Conservation (phyloP, 2,113 vertebrate species). For the Xenotilapia leptura region DNA sequence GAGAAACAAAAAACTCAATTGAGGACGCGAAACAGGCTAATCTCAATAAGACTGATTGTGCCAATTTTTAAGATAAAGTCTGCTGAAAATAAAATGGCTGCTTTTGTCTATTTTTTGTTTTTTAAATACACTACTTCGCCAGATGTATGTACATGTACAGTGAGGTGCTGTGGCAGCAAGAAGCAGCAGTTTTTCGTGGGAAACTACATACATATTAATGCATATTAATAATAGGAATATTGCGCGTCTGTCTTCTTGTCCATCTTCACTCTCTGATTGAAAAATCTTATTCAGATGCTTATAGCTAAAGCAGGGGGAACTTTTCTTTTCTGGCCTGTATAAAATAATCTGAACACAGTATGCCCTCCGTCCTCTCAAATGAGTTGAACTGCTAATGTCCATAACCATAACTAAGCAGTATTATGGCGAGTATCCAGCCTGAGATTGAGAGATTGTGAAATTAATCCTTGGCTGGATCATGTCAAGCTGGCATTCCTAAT, state of each 20-base stretch:
- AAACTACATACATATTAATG: constrained; percentile 5
- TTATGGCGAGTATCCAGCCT: background rate
- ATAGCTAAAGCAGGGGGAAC: background rate
- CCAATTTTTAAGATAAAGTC: background rate
- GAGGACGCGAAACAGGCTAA: background rate
- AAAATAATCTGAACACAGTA: background rate
- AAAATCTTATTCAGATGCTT: background rate
- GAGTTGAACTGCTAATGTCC: background rate
- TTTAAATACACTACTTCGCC: background rate
- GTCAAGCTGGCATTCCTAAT: constrained; percentile 13
- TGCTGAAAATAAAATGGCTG: background rate
- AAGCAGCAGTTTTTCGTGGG: background rate
- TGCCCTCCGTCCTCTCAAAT: background rate
- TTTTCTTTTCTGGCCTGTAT: background rate
- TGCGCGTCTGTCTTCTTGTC: background rate
- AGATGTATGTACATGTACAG: no score
- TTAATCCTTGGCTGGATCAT: constrained; percentile 19
- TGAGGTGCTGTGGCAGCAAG: background rate
- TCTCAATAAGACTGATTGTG: background rate
- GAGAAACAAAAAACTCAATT: background rate
- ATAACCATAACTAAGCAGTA: background rate
- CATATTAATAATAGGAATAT: background rate
- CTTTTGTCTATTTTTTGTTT: background rate
- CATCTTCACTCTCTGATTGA: background rate
- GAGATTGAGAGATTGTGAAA: constrained; percentile 23